A percentile compares a stretch with the other conserved stretches of the same genome.
Conservation (phyloP, 2,113 vertebrate genomes). For the Melanocharis versteri region DNA sequence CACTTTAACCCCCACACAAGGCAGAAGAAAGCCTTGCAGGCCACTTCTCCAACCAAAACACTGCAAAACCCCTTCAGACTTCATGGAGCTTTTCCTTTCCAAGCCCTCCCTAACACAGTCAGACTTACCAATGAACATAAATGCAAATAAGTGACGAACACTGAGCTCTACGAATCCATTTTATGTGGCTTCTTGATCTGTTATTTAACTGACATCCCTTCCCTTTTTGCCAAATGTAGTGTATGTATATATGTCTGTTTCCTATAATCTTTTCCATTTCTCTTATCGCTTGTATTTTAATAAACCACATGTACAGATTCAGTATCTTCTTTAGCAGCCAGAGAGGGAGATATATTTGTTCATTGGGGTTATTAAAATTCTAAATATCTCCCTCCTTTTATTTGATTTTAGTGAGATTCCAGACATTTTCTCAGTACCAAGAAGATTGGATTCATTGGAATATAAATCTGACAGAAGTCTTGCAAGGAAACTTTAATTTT, state of each 20-base stretch:
- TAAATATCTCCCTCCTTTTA: constrained; percentile 47
- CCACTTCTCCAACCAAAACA: background rate
- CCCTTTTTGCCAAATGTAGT: background rate
- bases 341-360: constrained; percentile 20
- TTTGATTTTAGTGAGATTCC: constrained; percentile 56
- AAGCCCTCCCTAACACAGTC: background rate
- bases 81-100: background rate
- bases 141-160: background rate
- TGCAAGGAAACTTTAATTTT: background rate
- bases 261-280: constrained; percentile 20
- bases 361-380: constrained; percentile 54
- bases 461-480: background rate
- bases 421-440: constrained; percentile 21
- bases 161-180: background rate
- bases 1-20: background rate
- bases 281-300: constrained; percentile 48
- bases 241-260: background rate
- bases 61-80: background rate
- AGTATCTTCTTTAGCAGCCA: constrained; percentile 11
- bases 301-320: constrained; percentile 31
- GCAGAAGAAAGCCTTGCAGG: background rate
- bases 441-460: constrained; percentile 28
- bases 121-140: background rate
- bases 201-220: constrained; percentile 13
- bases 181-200: background rate